Conservation (phyloP, 2,888 invertebrate species). For the Taphrorychus bicolor region DNA sequence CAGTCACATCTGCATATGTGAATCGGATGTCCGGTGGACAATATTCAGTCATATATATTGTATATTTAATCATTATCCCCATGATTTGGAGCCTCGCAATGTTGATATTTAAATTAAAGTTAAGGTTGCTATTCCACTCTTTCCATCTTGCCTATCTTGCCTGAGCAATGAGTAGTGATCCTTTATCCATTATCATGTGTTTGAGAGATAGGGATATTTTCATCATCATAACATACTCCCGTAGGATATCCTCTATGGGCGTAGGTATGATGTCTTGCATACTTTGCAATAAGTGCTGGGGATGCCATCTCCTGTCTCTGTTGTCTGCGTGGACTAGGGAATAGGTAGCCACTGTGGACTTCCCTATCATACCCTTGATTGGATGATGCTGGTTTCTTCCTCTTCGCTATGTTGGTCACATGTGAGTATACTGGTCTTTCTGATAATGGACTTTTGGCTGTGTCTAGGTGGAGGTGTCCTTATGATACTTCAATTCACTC, state of each 20-base stretch:
- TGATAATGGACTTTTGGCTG: not conserved
- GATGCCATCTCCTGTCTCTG: too few species aligned
- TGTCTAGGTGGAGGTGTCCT: not conserved
- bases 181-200: too few species aligned
- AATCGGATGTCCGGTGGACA: conserved; percentile 2
- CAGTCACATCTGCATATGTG: not conserved
- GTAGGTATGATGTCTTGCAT: too few species aligned
- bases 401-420: not conserved
- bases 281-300: too few species aligned
- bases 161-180: too few species aligned
- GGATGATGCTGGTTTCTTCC: too few species aligned
- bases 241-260: too few species aligned
- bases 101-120: not conserved
- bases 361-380: not conserved
- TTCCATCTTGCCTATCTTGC: too few species aligned
- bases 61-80: not conserved
- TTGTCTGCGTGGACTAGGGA: too few species aligned
- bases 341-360: not conserved
- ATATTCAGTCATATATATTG: not conserved
- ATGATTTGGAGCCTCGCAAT: not conserved
- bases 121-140: not conserved
- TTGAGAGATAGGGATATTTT: too few species aligned
- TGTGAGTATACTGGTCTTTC: not conserved
- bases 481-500: not conserved
- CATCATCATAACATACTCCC: too few species aligned